Base-by-base conservation (phyloP, 2,797 vertebrate species). In the Myotis findleyi region DNA sequence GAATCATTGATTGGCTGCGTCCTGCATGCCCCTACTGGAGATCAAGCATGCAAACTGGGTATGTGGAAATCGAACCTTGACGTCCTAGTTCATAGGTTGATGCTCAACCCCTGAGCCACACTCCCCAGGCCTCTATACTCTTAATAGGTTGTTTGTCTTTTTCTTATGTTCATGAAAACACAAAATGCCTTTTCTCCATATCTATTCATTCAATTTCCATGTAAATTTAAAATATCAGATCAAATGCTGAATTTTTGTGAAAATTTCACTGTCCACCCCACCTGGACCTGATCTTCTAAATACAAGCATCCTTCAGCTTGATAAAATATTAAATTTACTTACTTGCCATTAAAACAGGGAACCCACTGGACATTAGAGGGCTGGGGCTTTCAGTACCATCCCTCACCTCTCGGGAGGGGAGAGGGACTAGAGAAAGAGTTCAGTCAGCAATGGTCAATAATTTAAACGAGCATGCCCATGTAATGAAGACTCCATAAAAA, bases 221-320 rank as follows among this genome's bases (percentile, higher is more conserved):
- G 57, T 72, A 71, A 55, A 87, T 92, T 76, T 27, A 30, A 66
- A 92, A 90, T 59, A 25, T 5, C 10, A 77, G 21, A 3, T 81
- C 55, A 93, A 87, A 85, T 81, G 25, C 2, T 76, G 6, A 9
- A 69, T 59, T 89, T 95, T 64, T 90, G 30, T 69, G 93, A 97
- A 97, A 96, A 96, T 94, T 97, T 98, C 75, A 97, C 96, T 98
- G 87, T 97, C 80, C 87, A 68, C 2, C 0, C 20, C 49, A 85
- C 7, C 8, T 76, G 25, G 33, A 89, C 27, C 3, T 53, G 18
- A 89, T 51, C 12, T 77, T 77, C 69, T 77, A 83, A 75, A 83
- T 17, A 62, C 14, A 94, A 93, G 30, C 5, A 77, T 84, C 9
- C 64, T 69, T 27, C 8, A 72, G 21, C 16, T 57, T 92, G 73